A percentile compares a stretch with the other conserved stretches of the same genome.
Conservation (phyloP, 2,113 vertebrate species). For the Felis catus region DNA sequence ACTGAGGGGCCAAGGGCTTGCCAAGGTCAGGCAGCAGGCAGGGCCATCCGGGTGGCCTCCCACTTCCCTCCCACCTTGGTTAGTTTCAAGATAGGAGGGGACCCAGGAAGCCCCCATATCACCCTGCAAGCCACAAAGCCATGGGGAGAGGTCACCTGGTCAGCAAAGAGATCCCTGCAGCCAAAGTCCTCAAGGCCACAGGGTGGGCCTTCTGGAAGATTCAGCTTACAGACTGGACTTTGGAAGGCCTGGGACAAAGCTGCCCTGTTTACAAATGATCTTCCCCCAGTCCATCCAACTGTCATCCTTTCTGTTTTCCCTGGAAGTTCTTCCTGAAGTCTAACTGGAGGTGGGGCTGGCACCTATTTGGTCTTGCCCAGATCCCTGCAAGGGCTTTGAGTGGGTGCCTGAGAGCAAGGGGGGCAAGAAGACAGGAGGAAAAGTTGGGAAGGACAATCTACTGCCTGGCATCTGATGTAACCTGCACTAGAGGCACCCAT, state of each 20-base stretch:
- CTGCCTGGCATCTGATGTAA: background rate
- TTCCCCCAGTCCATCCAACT: background rate
- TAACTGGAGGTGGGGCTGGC: background rate
- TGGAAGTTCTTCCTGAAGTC: slow-evolving; percentile 21
- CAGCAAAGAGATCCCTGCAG: background rate
- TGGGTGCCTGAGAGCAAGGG: slow-evolving; percentile 61
- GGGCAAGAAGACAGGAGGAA: background rate
- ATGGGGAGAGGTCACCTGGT: background rate
- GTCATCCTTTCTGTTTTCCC: background rate
- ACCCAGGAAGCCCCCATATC: background rate
- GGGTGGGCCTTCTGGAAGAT: background rate
- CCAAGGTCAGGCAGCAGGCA: background rate
- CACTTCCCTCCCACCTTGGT: background rate
- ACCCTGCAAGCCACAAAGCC: background rate
- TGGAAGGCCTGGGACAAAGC: slow-evolving; percentile 22
- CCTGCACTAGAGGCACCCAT: background rate
- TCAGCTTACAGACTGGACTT: background rate
- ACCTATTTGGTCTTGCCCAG: background rate
- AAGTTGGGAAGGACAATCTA: background rate
- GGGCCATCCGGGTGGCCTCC: background rate
- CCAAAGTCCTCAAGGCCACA: background rate
- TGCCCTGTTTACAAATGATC: background rate
- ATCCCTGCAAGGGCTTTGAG: background rate
- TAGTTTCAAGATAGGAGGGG: background rate
- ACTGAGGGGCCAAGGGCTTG: background rate